Conservation (phyloP, 1,140 invertebrate species). For the Orussus abietinus region DNA sequence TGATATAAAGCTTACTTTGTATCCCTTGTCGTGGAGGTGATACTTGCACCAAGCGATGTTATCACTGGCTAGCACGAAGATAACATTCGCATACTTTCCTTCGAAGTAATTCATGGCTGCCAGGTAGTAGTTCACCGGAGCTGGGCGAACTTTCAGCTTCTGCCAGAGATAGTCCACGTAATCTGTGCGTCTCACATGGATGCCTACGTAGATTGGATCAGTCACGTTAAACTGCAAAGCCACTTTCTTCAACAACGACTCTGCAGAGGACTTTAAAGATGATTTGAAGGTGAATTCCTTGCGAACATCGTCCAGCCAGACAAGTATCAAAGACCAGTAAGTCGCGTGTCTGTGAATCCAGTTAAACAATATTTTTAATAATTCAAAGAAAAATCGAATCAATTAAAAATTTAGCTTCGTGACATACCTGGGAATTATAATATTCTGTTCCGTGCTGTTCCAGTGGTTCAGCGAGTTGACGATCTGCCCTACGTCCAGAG, state of each 20-base stretch:
- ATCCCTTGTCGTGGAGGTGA: constrained; percentile 45
- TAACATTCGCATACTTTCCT: constrained; percentile 50
- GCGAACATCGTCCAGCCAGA: constrained; percentile 57
- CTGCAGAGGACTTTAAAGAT: constrained; percentile 49
- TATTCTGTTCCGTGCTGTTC: constrained; percentile 60
- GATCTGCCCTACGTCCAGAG: constrained; percentile 48
- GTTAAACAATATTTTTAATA: too few species aligned
- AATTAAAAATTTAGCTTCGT: neutral
- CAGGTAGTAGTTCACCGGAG: constrained; percentile 55
- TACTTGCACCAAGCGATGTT: constrained; percentile 60
- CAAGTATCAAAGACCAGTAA: constrained; percentile 56
- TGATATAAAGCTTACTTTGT: constrained; percentile 55
- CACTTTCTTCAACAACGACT: constrained; percentile 46
- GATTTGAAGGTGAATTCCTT: constrained; percentile 57
- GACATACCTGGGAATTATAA: constrained; percentile 55
- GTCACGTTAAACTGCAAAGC: constrained; percentile 34
- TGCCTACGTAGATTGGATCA: constrained; percentile 53
- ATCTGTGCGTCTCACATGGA: constrained; percentile 62
- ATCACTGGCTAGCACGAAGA: constrained; percentile 63
- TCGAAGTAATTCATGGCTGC: constrained; percentile 58
- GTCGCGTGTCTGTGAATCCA: constrained; percentile 46
- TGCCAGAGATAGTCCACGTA: constrained; percentile 58
- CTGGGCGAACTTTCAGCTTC: constrained; percentile 50
- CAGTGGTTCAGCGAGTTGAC: constrained; percentile 56
- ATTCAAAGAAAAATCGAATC: neutral